Conservation (phyloP, 1,140 invertebrate genomes). For the Calosoma granatense region DNA sequence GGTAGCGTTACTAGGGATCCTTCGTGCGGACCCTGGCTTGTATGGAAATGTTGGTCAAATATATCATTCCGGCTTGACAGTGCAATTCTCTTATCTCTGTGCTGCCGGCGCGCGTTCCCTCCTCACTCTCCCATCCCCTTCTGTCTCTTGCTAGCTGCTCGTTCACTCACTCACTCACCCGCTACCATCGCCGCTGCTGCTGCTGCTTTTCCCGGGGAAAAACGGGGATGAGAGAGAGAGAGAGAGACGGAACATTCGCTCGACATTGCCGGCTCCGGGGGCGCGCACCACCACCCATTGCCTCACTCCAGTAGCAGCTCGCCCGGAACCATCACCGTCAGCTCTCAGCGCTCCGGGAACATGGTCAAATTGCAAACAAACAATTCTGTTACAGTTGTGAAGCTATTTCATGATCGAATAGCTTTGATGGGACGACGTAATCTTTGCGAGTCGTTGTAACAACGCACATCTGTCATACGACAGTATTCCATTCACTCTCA, state of each 20-base stretch:
- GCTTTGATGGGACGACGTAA: conserved; percentile 13
- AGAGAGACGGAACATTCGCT: background rate
- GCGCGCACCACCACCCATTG: background rate
- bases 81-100: conserved; percentile 74
- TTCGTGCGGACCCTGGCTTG: conserved; percentile 29
- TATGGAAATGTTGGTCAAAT: conserved; percentile 79
- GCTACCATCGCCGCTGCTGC: background rate
- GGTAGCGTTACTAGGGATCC: background rate
- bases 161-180: too few species aligned
- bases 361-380: conserved; percentile 33
- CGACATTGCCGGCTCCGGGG: background rate
- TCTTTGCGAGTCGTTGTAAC: too few species aligned
- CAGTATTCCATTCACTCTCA: background rate
- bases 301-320: background rate
- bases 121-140: conserved; percentile 13
- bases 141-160: background rate
- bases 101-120: conserved; percentile 37
- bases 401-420: conserved; percentile 20
- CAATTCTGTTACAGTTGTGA: conserved; percentile 22
- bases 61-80: conserved; percentile 77
- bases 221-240: conserved; percentile 49
- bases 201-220: conserved; percentile 35
- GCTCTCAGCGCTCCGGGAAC: conserved; percentile 13
- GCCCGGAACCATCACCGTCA: background rate
- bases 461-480: too few species aligned